Evolutionary conservation across 1,140 invertebrate species (phyloP).

Genomic region (Temnothorax curvispinosus): DNA sequence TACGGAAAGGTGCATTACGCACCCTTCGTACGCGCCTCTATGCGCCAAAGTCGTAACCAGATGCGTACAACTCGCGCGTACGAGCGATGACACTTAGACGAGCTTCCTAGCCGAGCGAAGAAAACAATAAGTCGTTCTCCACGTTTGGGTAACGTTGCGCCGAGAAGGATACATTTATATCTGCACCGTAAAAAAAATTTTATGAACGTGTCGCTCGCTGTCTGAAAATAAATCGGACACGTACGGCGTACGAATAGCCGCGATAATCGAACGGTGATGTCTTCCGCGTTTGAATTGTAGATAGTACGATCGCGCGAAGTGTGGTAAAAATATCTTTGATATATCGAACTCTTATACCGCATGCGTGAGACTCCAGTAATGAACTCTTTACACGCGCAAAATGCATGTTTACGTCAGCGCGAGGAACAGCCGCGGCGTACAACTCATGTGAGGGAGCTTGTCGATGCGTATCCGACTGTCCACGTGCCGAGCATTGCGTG

Average conservation of each 20-base stretch:
- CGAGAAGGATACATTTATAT: constrained; percentile 14
- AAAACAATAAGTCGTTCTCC: constrained; percentile 49
- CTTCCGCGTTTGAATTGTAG: not conserved
- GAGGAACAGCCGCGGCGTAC: constrained; percentile 46
- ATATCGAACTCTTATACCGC: not conserved
- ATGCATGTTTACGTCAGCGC: constrained; percentile 52
- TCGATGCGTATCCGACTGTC: constrained; percentile 76
- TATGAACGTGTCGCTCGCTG: constrained; percentile 3
- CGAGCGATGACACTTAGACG: constrained; percentile 57
- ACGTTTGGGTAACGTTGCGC: not conserved
- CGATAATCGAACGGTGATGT: not conserved
- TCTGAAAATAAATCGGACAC: constrained; percentile 14
- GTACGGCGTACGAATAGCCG: not conserved
- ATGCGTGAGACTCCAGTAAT: not conserved
- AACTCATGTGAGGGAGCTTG: constrained; percentile 61
- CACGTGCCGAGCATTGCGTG: constrained; percentile 78
- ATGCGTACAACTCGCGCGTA: constrained; percentile 62
- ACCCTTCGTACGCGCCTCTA: constrained; percentile 79
- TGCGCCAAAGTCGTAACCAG: constrained; percentile 72
- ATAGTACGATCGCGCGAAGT: not conserved
- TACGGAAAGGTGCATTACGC: constrained; percentile 77
- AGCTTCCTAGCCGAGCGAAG: not conserved
- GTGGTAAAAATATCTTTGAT: not conserved
- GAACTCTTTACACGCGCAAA: not conserved
- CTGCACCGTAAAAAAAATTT: constrained; percentile 7